Evolutionary conservation across 2,888 invertebrate species (phyloP), one percentile per base, ranked within the genome.

Genomic region (Unio pictorum): DNA sequence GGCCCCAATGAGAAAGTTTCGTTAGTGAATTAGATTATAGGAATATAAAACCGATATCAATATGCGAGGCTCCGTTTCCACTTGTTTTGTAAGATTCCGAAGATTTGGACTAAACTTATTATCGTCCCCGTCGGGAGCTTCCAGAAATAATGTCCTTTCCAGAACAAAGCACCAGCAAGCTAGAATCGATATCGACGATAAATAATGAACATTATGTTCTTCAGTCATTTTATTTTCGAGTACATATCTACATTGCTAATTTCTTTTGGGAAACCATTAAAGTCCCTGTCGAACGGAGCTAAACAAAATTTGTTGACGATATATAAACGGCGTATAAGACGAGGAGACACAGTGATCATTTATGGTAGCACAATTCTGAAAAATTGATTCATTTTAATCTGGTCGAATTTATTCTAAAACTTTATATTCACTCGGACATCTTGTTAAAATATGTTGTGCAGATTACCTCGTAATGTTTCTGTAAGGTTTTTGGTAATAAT

Each of bases 31-130:
- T 76, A 69, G 78, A 80, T 81, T 81, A 81, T 67, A 67, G 67
- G 73, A 65, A 74, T 73, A 78, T 81, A 77, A 80, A 80, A 81
- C 77, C 79, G 81, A 82, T 84, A 82, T 84, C 83, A 84, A 81
- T 82, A 84, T 82, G 81, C 76, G 81, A 77, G 71, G 76, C 61
- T 63, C 72, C 69, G 70, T 69, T 64, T 70, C 45, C 62, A 67
- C 67, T 70, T 74, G 72, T 76, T 74, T 76, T 65, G 65, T 62
- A 74, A 74, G 76, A 73, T 76, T 72, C 58, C 71, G 62, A 64
- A 65, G 67, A 65, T 67, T 72, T 58, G 66, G 55, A 62, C 67
- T 74, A 72, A 73, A 62, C 65, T 66, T 68, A 72, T 76, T 74
- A 76, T 66, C 57, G 66, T 64, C 64, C 76, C 72, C 76, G 17